Percentiles rank a stretch among this genome's conserved stretches.
phyloP scores from a whole-genome alignment of 2,797 vertebrate genomes.

The Coreius guichenoti region DNA sequence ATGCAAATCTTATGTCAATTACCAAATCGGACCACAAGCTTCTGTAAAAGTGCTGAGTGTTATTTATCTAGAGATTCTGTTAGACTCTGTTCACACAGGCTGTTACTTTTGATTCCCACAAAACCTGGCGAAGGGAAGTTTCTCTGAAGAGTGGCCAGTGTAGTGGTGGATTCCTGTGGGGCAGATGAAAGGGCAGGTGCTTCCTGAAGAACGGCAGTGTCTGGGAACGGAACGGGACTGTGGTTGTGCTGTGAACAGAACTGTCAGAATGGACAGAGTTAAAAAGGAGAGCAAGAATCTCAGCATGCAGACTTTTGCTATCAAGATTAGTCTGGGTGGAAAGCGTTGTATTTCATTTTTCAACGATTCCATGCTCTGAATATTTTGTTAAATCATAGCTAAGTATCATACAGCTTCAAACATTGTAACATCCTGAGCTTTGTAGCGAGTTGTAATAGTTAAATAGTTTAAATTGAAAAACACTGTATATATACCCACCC shows the following conservation, averaged over 20 bases:
- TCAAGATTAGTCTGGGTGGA: background rate
- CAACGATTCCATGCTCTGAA: background rate
- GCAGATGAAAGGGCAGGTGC: constrained; percentile 36
- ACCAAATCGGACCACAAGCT: background rate
- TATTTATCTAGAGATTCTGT: background rate
- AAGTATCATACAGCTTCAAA: background rate
- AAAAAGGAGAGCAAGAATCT: background rate
- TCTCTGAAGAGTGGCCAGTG: background rate
- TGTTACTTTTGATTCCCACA: constrained; percentile 24
- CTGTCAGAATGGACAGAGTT: background rate
- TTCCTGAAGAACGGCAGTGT: constrained; percentile 30
- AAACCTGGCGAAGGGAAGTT: constrained; percentile 16
- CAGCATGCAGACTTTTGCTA: background rate
- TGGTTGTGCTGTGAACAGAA: background rate
- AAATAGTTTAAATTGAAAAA: background rate
- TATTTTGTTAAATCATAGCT: background rate
- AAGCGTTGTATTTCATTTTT: background rate
- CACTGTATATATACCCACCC: background rate
- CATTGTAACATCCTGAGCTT: no score
- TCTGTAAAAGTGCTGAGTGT: constrained; percentile 14
- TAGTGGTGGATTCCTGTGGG: background rate
- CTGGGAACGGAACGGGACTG: background rate
- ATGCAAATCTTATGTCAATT: background rate
- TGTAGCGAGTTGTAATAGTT: background rate
- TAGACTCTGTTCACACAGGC: background rate